These are phyloP conservation scores for Lutjanus campechanus DNA, from an alignment of 2,797 vertebrate species.

Conservation along the genomic window DNA sequence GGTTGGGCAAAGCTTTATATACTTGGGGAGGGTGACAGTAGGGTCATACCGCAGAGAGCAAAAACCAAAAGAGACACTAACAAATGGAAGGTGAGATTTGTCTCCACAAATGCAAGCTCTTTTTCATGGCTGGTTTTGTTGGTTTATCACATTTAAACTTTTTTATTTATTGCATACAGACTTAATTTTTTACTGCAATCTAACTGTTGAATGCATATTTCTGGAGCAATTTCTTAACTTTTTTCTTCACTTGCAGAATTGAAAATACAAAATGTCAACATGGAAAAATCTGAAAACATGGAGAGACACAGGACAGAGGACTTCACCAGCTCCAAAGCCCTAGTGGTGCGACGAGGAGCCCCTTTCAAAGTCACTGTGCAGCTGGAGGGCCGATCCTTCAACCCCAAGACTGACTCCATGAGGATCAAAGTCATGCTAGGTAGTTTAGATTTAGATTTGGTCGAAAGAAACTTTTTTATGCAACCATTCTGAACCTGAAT, in stretches of 20 bases:
- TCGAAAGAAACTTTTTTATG: neutral
- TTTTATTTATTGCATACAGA: neutral
- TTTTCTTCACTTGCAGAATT: constrained; percentile 65
- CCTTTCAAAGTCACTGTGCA: constrained; percentile 74
- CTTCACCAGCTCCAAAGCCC: constrained; percentile 62
- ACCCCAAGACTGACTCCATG: constrained; percentile 69
- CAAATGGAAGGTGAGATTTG: constrained; percentile 80
- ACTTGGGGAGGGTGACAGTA: constrained; percentile 4
- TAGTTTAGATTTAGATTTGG: constrained; percentile 37
- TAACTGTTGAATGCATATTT: neutral
- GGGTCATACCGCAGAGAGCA: neutral
- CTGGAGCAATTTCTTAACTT: neutral
- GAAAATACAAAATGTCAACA: constrained; percentile 64
- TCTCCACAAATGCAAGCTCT: neutral
- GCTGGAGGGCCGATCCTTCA: constrained; percentile 66
- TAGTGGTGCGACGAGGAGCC: constrained; percentile 85
- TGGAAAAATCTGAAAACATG: constrained; percentile 76
- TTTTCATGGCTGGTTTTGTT: neutral
- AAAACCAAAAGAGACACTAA: constrained; percentile 8
- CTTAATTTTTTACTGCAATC: neutral
- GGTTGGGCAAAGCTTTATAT: constrained; percentile 69
- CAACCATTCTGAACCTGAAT: neutral
- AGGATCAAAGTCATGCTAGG: constrained; percentile 76
- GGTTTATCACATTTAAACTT: neutral
- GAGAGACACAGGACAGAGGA: constrained; percentile 76